Evolutionary conservation across 1,140 invertebrate species (phyloP).

Genomic region (Aradophagus sp.): DNA sequence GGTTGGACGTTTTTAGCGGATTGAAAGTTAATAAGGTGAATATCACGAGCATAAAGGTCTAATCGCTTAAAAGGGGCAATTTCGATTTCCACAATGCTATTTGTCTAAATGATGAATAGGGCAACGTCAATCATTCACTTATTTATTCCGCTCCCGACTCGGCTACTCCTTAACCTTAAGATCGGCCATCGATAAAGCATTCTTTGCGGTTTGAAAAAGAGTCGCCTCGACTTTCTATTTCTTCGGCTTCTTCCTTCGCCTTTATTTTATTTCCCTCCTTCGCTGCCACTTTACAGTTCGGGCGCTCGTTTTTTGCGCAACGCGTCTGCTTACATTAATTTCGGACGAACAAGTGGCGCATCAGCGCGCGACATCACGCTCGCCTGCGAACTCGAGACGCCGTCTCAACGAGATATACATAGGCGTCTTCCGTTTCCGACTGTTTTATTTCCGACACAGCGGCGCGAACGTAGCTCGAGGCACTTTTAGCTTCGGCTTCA

Average conservation of each 20-base stretch:
- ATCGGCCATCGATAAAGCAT: slow-evolving; percentile 61
- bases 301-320: slow-evolving; percentile 14
- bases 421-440: slow-evolving; percentile 62
- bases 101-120: too few relatives aligned
- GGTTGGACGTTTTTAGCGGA: too few relatives aligned
- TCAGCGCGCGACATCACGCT: slow-evolving; percentile 32
- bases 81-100: not conserved
- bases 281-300: slow-evolving; percentile 20
- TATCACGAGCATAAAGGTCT: too few relatives aligned
- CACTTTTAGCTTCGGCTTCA: too few relatives aligned
- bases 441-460: slow-evolving; percentile 53
- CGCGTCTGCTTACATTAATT: slow-evolving; percentile 29
- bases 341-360: slow-evolving; percentile 28
- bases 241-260: too few relatives aligned
- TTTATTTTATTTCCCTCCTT: too few relatives aligned
- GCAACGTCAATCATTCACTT: slow-evolving; percentile 15
- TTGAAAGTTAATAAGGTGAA: too few relatives aligned
- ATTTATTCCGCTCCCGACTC: slow-evolving; percentile 17
- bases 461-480: not conserved
- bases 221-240: slow-evolving; percentile 18
- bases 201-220: slow-evolving; percentile 36
- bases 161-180: slow-evolving; percentile 53
- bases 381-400: slow-evolving; percentile 13
- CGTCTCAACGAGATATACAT: slow-evolving; percentile 61
- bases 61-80: slow-evolving; percentile 10